Evolutionary conservation across 2,113 vertebrate genomes (phyloP).

Genomic region (Rutilus rutilus): DNA sequence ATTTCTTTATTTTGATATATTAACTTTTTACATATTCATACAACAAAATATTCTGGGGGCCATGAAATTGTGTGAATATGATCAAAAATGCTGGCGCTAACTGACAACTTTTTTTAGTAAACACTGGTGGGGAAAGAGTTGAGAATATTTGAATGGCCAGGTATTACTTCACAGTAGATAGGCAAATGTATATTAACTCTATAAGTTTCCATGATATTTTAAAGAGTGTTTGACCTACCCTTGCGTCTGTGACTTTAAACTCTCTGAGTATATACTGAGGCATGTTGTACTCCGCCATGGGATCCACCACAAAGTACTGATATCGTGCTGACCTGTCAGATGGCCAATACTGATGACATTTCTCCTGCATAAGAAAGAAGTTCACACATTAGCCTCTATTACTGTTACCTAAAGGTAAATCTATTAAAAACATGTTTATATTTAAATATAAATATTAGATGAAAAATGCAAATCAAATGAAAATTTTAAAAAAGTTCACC

Average conservation of each 20-base stretch:
- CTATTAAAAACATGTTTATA: background rate
- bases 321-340: constrained; percentile 78
- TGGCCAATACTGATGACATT: constrained; percentile 81
- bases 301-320: constrained; percentile 82
- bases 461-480: background rate
- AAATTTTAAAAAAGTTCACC: background rate
- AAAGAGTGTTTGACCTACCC: constrained; percentile 63
- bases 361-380: constrained; percentile 69
- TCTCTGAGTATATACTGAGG: constrained; percentile 81
- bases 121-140: no score
- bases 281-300: constrained; percentile 83
- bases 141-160: background rate
- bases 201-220: background rate
- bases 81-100: no score
- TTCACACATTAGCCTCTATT: background rate
- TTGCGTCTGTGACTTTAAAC: constrained; percentile 81
- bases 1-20: no score
- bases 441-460: background rate
- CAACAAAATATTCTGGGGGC: no score
- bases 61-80: no score
- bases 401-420: background rate
- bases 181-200: background rate
- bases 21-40: no score
- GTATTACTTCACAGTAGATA: background rate
- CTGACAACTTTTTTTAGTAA: no score